These are phyloP conservation scores for Drosophila fuyamai DNA, from an alignment of 1,140 invertebrate genomes.

Conservation along the genomic window DNA sequence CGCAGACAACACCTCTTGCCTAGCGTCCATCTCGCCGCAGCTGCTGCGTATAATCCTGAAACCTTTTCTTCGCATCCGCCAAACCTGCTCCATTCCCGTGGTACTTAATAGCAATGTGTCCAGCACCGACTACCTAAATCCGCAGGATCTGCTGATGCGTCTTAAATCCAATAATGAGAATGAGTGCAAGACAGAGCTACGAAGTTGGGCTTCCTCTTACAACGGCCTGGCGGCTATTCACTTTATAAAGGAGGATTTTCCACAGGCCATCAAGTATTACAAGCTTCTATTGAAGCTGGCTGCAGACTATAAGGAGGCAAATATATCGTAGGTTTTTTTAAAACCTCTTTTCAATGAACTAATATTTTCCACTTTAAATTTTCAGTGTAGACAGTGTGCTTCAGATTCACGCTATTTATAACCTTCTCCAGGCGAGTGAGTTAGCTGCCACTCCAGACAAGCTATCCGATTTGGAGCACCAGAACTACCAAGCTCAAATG, in stretches of 20 bases:
- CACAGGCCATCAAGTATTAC: constrained; percentile 87
- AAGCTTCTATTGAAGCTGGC: constrained; percentile 85
- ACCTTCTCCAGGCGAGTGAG: constrained; percentile 85
- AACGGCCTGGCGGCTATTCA: constrained; percentile 88
- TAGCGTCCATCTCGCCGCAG: constrained; percentile 58
- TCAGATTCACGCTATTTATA: constrained; percentile 89
- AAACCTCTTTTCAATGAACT: neutral
- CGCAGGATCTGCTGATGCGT: constrained; percentile 89
- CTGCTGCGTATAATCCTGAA: constrained; percentile 85
- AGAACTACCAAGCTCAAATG: constrained; percentile 36
- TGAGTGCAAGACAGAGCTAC: constrained; percentile 89
- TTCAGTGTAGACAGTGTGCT: constrained; percentile 85
- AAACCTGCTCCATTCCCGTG: constrained; percentile 91
- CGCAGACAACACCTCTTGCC: constrained; percentile 27
- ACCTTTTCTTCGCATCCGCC: constrained; percentile 89
- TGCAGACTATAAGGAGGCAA: constrained; percentile 58
- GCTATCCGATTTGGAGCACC: constrained; percentile 9
- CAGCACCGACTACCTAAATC: constrained; percentile 64
- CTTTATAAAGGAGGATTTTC: constrained; percentile 86
- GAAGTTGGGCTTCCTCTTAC: constrained; percentile 87
- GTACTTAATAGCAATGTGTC: constrained; percentile 47
- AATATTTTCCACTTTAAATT: neutral
- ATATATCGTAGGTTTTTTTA: constrained; percentile 59
- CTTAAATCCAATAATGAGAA: constrained; percentile 88
- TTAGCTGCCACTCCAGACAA: constrained; percentile 2